Base-by-base conservation (phyloP, 2,113 vertebrate species). In the Opisthocomus hoazin region DNA sequence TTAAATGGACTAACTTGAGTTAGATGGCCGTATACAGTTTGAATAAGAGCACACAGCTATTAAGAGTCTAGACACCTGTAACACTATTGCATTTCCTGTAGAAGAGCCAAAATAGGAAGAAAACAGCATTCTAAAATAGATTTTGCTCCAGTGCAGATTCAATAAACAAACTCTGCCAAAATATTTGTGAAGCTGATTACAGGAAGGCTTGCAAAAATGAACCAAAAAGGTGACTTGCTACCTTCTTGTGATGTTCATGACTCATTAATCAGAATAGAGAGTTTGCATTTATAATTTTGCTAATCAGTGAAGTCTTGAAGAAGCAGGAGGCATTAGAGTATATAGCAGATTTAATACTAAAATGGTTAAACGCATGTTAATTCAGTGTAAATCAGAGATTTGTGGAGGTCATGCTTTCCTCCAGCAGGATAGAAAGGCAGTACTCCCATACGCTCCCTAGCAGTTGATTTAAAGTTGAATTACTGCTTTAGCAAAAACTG, bases 381-480 rank as follows among this genome's bases (percentile, higher is more conserved):
- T 83, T 65, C n/a, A 43, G 57, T 51, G 45, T 39, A 84, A 91
- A 46, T 65, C 3, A 1, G 56, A 57, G 89, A 81, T 89, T 60
- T 89, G 53, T 74, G 89, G 70, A 87, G 75, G 51, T 92, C 65
- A 12, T 64, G 53, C 24, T 89, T 94, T 94, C 48, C 39, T 95
- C 27, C 34, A 4, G 9, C 63, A 43, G 34, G 26, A 36, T 66
- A 79, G 36, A 61, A 71, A 94, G 74, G 24, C 64, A 64, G 20
- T 37, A 54, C 9, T 69, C 61, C 43, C 9, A 1, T 73, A 32
- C 48, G 26, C 71, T 91, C 45, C 60, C 46, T 77, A 86, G 84
- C 57, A 88, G 48, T 26, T 92, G 90, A 81, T 92, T 88, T 94
- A 50, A 79, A 76, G 87, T 43, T 91, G 89, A 94, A 87, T 95